Conservation (phyloP, 2,888 invertebrate genomes). For the Hoplodrina ambigua region DNA sequence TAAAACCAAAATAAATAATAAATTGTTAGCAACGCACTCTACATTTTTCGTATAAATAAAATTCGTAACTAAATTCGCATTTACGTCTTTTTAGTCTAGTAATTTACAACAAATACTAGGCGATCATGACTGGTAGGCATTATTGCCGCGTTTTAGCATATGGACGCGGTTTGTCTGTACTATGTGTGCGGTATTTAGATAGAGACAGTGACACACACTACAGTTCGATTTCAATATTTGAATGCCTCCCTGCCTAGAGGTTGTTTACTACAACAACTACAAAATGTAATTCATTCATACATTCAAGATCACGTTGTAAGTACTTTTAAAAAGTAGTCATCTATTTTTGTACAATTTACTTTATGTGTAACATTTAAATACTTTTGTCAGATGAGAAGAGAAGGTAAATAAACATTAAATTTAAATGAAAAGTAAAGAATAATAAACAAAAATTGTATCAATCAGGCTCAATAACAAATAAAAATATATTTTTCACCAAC, state of each 20-base stretch:
- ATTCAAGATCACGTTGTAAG: neutral
- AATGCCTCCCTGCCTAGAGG: neutral
- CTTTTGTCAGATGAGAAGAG: too few species aligned
- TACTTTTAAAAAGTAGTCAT: too few species aligned
- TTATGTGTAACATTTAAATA: too few species aligned
- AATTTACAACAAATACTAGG: constrained; percentile 69
- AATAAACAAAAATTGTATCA: too few species aligned
- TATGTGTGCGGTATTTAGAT: constrained; percentile 7
- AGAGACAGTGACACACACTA: constrained; percentile 4
- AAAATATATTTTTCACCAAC: too few species aligned
- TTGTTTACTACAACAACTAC: constrained; percentile 3
- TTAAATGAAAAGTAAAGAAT: too few species aligned
- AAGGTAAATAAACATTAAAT: too few species aligned
- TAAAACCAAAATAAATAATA: neutral
- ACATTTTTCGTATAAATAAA: constrained; percentile 3
- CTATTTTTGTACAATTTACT: too few species aligned
- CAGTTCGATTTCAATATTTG: constrained; percentile 12
- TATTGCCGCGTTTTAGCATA: constrained; percentile 22
- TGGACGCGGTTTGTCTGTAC: constrained; percentile 1
- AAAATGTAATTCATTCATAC: neutral
- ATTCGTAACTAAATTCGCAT: constrained; percentile 29
- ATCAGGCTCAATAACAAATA: too few species aligned
- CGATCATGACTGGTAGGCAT: constrained; percentile 53
- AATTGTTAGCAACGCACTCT: constrained; percentile 11
- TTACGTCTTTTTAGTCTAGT: constrained; percentile 68